Evolutionary conservation across 2,888 invertebrate genomes (phyloP).

Genomic region (Hipparchia sbordonii): DNA sequence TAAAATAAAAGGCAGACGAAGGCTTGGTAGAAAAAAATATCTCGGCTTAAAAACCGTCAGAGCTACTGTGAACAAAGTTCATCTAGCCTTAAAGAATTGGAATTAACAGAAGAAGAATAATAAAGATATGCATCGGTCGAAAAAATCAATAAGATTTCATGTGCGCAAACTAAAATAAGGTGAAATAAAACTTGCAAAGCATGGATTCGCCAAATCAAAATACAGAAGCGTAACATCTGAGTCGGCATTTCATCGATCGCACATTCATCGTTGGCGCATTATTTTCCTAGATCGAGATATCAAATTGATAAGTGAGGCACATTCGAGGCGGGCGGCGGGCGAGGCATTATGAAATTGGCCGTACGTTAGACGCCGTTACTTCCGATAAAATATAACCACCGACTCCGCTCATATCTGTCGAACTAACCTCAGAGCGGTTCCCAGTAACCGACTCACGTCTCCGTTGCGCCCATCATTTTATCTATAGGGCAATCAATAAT

Average conservation of each 20-base stretch:
- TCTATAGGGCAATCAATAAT: slow-evolving; percentile 64
- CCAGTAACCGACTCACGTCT: slow-evolving; percentile 64
- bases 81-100: no score
- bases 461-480: slow-evolving; percentile 61
- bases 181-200: neutral
- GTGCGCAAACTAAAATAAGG: neutral
- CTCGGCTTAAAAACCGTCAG: no score
- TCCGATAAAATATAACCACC: slow-evolving; percentile 81
- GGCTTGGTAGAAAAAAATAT: no score
- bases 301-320: slow-evolving; percentile 82
- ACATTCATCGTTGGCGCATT: slow-evolving; percentile 65
- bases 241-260: slow-evolving; percentile 49
- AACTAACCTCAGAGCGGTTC: slow-evolving; percentile 55
- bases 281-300: slow-evolving; percentile 79
- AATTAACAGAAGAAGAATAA: neutral
- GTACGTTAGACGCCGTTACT: slow-evolving; percentile 82
- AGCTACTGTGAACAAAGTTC: no score
- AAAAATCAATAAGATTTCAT: neutral
- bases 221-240: slow-evolving; percentile 32
- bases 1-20: no score
- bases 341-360: slow-evolving; percentile 82
- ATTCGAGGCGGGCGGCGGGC: slow-evolving; percentile 63
- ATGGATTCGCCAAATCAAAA: slow-evolving; percentile 10
- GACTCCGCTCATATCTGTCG: slow-evolving; percentile 78
- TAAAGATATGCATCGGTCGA: neutral